phyloP scores from a whole-genome alignment of 2,797 vertebrate genomes.

The Hypotaenidia philippensis region DNA sequence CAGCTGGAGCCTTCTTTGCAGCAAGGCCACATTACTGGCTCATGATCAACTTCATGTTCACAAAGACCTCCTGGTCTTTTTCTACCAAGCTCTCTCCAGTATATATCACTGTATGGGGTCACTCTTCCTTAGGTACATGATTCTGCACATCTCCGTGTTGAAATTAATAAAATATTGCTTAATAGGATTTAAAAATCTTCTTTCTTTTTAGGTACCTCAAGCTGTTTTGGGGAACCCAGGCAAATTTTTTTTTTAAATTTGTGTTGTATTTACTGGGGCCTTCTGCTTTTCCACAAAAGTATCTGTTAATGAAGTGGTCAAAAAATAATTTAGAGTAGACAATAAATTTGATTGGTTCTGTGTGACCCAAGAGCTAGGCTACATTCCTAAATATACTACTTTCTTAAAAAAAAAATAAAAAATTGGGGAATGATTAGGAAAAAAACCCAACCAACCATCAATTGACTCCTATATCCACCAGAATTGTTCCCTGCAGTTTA shows the following conservation, averaged over 20 bases:
- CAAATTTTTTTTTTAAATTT: no score
- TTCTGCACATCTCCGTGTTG: background rate
- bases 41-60: background rate
- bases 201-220: background rate
- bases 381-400: no score
- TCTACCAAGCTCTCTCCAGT: background rate
- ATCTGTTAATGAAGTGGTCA: no score
- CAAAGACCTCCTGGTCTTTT: background rate
- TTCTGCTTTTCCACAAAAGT: no score
- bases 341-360: no score
- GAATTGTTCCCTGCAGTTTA: background rate
- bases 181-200: background rate
- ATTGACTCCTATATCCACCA: no score
- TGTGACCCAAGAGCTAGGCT: no score
- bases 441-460: no score
- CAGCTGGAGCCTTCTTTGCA: rapidly evolving
- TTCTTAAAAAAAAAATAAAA: background rate
- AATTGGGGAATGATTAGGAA: no score
- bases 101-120: background rate
- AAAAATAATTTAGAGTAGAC: no score
- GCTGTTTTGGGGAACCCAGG: background rate
- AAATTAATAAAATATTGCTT: background rate
- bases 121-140: background rate
- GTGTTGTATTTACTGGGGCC: no score
- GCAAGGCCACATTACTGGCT: background rate